phyloP scores from a whole-genome alignment of 2,113 vertebrate genomes.

The Toxotes jaculatrix region DNA sequence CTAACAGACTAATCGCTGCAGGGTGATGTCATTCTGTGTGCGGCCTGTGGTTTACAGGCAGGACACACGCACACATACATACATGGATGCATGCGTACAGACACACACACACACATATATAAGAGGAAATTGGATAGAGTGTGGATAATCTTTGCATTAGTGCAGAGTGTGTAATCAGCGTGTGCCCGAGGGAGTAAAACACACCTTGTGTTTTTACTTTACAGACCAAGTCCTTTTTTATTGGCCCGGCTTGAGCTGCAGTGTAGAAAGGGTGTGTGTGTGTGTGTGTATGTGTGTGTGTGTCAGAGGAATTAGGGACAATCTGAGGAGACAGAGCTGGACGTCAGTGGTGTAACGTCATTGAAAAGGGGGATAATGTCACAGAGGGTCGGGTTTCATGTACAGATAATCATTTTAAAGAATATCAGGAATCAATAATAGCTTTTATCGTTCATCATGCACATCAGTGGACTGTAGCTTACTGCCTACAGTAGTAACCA shows the following conservation, averaged over 20 bases:
- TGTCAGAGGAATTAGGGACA: constrained; percentile 40
- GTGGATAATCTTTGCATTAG: constrained; percentile 73
- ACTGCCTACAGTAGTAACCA: too few species aligned
- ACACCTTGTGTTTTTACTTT: constrained; percentile 68
- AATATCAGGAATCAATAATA: neutral
- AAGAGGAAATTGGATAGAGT: constrained; percentile 69
- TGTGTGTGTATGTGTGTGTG: neutral
- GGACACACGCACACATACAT: constrained; percentile 11
- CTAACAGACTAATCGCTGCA: constrained; percentile 60
- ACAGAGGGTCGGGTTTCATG: neutral
- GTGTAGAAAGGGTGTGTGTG: constrained; percentile 12
- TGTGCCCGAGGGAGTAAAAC: constrained; percentile 57
- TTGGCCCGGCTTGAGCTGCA: constrained; percentile 24
- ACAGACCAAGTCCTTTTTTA: constrained; percentile 32
- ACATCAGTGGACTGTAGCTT: neutral
- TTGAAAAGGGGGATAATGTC: neutral
- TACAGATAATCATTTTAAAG: neutral
- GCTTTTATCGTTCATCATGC: neutral
- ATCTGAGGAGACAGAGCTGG: constrained; percentile 11
- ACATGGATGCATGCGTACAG: neutral
- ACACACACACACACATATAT: neutral
- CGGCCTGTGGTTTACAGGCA: constrained; percentile 54
- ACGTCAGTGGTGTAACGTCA: constrained; percentile 21
- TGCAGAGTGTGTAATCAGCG: constrained; percentile 69
- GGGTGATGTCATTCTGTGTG: constrained; percentile 76